Conservation (phyloP, 2,113 vertebrate genomes). For the Guaruba guarouba region DNA sequence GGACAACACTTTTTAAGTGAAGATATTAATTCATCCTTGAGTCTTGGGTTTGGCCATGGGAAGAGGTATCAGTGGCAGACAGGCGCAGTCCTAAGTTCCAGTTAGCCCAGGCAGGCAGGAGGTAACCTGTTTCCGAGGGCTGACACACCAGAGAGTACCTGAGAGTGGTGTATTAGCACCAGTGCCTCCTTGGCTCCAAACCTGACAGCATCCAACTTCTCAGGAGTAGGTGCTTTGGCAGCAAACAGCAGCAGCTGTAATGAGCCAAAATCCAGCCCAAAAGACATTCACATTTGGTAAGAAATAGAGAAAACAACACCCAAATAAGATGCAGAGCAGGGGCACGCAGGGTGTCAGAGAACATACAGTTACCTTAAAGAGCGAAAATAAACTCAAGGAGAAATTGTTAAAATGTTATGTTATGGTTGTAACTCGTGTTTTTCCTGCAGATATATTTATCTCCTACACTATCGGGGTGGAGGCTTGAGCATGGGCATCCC, state of each 20-base stretch:
- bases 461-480: rapidly evolving
- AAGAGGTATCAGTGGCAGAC: background rate
- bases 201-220: background rate
- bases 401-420: background rate
- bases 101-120: background rate
- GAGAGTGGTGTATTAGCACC: background rate
- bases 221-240: background rate
- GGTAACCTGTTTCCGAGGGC: rapidly evolving
- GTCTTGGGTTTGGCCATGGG: background rate
- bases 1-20: background rate
- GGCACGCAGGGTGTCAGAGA: rapidly evolving
- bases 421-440: background rate
- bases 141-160: background rate
- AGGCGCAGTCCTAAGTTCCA: background rate
- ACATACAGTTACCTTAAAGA: background rate
- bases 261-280: background rate
- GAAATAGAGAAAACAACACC: background rate
- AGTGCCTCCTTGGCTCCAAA: background rate
- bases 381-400: background rate
- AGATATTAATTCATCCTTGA: background rate
- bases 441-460: background rate
- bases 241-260: background rate
- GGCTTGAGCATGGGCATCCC: background rate
- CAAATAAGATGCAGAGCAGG: background rate
- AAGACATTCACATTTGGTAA: background rate